A percentile compares a stretch with the other conserved stretches of the same genome.
These are phyloP conservation scores for Cochlearius cochlearius DNA, from an alignment of 2,113 vertebrate species.

Conservation along the genomic window DNA sequence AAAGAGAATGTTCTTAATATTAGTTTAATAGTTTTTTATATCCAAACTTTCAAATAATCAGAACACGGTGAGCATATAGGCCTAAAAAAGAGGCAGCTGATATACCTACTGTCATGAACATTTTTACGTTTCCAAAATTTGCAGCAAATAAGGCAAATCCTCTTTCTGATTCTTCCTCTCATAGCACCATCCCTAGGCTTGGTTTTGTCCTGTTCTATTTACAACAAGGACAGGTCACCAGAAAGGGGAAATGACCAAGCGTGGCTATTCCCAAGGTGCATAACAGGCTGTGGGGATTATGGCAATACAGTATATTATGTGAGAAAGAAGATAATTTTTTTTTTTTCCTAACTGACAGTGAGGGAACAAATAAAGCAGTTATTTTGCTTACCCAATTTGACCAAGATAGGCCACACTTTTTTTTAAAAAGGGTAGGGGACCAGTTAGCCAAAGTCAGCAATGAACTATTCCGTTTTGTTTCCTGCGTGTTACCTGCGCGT, in stretches of 20 bases:
- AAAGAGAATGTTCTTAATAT: background rate
- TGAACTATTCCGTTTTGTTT: background rate
- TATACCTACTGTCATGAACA: background rate
- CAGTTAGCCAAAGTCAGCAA: background rate
- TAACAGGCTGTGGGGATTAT: background rate
- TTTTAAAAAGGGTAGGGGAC: background rate
- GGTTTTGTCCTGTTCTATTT: background rate
- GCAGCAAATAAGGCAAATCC: background rate
- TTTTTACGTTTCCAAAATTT: background rate
- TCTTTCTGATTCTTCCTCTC: background rate
- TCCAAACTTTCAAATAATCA: background rate
- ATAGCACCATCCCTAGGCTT: background rate
- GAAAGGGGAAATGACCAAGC: fast-evolving
- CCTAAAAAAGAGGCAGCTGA: background rate
- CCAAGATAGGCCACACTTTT: fast-evolving
- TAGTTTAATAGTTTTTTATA: background rate
- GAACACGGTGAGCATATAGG: fast-evolving
- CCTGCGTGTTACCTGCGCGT: background rate
- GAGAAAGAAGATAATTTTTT: no score
- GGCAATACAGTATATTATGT: no score
- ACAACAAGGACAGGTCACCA: background rate
- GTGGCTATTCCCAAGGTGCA: background rate
- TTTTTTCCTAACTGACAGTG: background rate
- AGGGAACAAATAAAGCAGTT: background rate
- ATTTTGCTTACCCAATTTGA: background rate